Base-by-base conservation (phyloP, 2,797 vertebrate genomes). In the Percopsis omiscomaycus region DNA sequence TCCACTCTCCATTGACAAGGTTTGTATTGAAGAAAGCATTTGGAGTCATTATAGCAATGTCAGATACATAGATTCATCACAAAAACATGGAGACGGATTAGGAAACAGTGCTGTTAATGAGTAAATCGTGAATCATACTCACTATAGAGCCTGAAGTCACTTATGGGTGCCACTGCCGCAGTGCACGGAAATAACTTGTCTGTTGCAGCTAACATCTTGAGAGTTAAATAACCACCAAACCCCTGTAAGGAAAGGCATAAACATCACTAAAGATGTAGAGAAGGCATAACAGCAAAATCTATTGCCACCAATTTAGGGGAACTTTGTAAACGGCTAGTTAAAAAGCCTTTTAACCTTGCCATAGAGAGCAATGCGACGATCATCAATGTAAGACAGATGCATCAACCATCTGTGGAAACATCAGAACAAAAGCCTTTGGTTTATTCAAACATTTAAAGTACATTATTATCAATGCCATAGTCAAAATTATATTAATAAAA, bases 81-180 rank as follows among this genome's bases (percentile, higher is more conserved):
- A 42, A 42, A 42, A 6, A 42, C 37, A 42, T 42, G 37, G 37
- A 42, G 37, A 42, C 32, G 22, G 22, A 22, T 37, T 42, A 42
- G 37, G 37, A 42, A 42, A 42, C 37, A 42, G 37, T 42, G 37
- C 37, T 8, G 37, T 42, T 9, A 42, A 3, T 42, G 37, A 42
- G 8, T 42, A 9, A 9, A 42, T 42, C 37, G 6, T 42, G 48
- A 22, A 4, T 57, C 58, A 3, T 16, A 88, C 93, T 92, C 69
- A 94, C 94, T 93, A 45, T 94, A 93, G 60, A 94, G 88, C 70
- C 86, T 92, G 83, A 95, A 94, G 82, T 93, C 92, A 15, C 92
- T 94, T 62, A 95, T 89, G 0, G 94, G 94, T 13, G 94, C 92
- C 66, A 89, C 81, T 2, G 87, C 87, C 0, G 86, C 91, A 0